phyloP scores from a whole-genome alignment of 2,113 vertebrate genomes.

The Elephantulus edwardii region DNA sequence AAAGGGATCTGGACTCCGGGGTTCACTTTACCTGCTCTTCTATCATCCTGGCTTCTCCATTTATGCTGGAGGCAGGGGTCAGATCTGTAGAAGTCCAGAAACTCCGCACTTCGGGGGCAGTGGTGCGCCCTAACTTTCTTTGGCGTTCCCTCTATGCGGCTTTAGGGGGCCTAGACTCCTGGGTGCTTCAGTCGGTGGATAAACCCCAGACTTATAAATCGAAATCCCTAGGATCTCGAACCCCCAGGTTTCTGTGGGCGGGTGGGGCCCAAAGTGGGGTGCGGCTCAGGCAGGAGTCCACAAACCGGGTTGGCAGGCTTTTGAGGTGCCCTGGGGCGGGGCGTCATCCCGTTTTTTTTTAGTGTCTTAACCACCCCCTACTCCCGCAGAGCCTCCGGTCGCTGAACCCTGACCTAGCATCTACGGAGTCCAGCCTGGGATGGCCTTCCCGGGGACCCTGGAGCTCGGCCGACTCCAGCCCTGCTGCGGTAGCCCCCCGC shows the following conservation, averaged over 20 bases:
- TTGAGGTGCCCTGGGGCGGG: constrained; percentile 41
- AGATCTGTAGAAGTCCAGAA: background rate
- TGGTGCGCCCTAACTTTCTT: background rate
- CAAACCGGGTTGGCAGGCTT: constrained; percentile 69
- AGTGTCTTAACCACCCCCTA: constrained; percentile 42
- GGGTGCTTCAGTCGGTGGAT: background rate
- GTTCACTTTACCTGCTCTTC: background rate
- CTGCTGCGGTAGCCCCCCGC: constrained; percentile 4
- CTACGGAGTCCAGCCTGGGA: constrained; percentile 25
- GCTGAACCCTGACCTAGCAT: constrained; percentile 44
- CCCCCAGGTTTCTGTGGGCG: background rate
- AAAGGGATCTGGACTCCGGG: background rate
- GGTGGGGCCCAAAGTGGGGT: constrained; percentile 70
- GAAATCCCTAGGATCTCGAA: background rate
- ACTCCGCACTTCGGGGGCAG: background rate
- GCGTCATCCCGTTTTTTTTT: constrained; percentile 49
- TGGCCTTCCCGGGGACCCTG: constrained; percentile 56
- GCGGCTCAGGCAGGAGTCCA: constrained; percentile 54
- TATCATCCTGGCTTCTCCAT: constrained; percentile 61
- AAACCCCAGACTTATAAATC: background rate
- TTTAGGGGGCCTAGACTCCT: background rate
- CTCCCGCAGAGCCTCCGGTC: constrained; percentile 66
- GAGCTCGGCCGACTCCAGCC: constrained; percentile 25
- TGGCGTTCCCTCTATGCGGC: background rate
- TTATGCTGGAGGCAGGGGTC: background rate